These are phyloP conservation scores for Eueides isabella DNA, from an alignment of 1,140 invertebrate genomes.

Conservation along the genomic window DNA sequence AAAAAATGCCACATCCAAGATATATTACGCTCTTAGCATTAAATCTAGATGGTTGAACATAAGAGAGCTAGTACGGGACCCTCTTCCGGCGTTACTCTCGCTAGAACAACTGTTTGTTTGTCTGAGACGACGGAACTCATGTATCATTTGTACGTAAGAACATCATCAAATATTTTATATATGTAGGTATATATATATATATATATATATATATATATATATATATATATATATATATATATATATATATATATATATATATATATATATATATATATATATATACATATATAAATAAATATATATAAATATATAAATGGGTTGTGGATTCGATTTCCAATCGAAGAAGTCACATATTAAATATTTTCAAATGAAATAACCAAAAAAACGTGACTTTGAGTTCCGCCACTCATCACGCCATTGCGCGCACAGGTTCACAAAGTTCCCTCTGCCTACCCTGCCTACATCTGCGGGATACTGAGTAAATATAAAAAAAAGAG, in stretches of 20 bases:
- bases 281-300: no score
- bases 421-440: no score
- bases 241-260: background rate
- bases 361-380: no score
- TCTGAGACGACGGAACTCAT: conserved; percentile 42
- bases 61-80: conserved; percentile 65
- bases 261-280: no score
- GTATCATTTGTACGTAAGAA: conserved; percentile 6
- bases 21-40: conserved; percentile 27
- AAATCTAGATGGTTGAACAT: conserved; percentile 72
- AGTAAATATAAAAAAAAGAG: no score
- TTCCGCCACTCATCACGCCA: no score
- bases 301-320: no score
- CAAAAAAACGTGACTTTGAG: no score
- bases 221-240: background rate
- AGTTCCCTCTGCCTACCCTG: no score
- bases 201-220: background rate
- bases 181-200: background rate
- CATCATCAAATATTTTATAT: conserved; percentile 2
- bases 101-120: conserved; percentile 76
- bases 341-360: no score
- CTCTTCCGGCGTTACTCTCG: conserved; percentile 61
- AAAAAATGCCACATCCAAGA: conserved; percentile 46
- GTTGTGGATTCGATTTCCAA: no score
- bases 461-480: no score